Evolutionary conservation across 1,140 invertebrate species (phyloP).

Genomic region (Drosophila arawakana): DNA sequence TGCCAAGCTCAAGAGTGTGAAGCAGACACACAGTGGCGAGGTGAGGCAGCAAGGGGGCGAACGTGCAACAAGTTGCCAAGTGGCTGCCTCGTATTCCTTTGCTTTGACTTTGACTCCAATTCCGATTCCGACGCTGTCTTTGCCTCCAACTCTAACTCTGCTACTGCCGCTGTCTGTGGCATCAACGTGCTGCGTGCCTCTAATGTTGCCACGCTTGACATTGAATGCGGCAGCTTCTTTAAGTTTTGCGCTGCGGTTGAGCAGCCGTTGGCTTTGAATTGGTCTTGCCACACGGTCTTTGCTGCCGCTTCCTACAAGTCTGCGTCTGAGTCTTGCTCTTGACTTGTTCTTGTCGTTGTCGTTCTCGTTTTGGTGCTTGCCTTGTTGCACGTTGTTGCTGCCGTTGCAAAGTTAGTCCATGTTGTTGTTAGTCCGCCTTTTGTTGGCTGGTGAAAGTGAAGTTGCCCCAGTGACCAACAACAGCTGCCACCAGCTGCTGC

Average conservation of each 20-base stretch:
- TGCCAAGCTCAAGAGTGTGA: not conserved
- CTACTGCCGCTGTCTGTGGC: conserved; percentile 5
- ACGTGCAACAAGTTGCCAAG: conserved; percentile 39
- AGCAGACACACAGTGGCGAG: not conserved
- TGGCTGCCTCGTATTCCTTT: conserved; percentile 26
- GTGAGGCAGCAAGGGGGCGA: not conserved
- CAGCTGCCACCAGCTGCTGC: conserved; percentile 29
- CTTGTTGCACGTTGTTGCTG: conserved; percentile 5
- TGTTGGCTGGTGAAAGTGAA: conserved; percentile 65
- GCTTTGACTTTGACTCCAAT: conserved; percentile 2
- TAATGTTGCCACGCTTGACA: conserved; percentile 40
- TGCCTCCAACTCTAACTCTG: not conserved
- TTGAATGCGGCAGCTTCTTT: conserved; percentile 45
- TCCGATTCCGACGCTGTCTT: not conserved
- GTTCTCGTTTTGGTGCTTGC: conserved; percentile 7
- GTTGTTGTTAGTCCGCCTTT: conserved; percentile 26
- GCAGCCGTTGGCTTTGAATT: conserved; percentile 25
- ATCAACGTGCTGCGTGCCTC: conserved; percentile 30
- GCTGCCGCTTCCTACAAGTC: conserved; percentile 6
- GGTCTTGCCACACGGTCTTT: conserved; percentile 6
- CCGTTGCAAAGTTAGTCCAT: conserved; percentile 67
- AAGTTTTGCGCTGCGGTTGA: conserved; percentile 46
- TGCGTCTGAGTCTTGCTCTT: not conserved
- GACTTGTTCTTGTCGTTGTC: conserved; percentile 12
- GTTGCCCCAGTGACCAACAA: conserved; percentile 40